phyloP scores from a whole-genome alignment of 2,113 vertebrate species.

The Vombatus ursinus region DNA sequence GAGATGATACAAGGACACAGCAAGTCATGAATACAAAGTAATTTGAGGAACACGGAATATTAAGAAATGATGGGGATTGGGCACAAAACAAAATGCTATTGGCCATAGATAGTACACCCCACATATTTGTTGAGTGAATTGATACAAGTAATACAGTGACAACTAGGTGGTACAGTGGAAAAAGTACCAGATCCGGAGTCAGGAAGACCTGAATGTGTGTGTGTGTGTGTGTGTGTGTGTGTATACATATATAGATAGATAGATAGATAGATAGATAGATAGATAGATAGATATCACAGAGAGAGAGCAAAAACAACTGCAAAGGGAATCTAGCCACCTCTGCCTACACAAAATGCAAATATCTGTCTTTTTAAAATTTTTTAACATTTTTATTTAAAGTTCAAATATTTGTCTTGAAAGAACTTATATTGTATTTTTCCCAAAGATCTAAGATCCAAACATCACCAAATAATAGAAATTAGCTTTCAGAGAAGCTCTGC shows the following conservation, averaged over 20 bases:
- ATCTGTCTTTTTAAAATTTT: constrained; percentile 23
- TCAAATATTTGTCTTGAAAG: constrained; percentile 64
- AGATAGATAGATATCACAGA: background rate
- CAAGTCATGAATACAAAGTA: background rate
- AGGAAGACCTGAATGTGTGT: background rate
- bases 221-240: no score
- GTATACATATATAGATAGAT: no score
- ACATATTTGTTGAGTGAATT: background rate
- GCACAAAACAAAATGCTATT: no score
- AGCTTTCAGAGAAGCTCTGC: background rate
- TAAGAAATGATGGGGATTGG: background rate
- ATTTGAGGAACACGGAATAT: background rate
- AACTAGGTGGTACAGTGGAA: background rate
- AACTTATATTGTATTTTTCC: constrained; percentile 44
- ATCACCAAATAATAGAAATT: constrained; percentile 42
- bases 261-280: no score
- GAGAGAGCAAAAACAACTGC: constrained; percentile 3
- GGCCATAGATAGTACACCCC: no score
- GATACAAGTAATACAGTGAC: background rate
- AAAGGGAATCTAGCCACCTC: constrained; percentile 54
- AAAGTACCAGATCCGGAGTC: background rate
- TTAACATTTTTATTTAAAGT: no score
- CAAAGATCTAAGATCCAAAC: constrained; percentile 48
- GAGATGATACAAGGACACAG: background rate
- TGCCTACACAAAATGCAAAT: constrained; percentile 76